Conservation (phyloP, 2,797 vertebrate genomes). For the Halcyon badia region DNA sequence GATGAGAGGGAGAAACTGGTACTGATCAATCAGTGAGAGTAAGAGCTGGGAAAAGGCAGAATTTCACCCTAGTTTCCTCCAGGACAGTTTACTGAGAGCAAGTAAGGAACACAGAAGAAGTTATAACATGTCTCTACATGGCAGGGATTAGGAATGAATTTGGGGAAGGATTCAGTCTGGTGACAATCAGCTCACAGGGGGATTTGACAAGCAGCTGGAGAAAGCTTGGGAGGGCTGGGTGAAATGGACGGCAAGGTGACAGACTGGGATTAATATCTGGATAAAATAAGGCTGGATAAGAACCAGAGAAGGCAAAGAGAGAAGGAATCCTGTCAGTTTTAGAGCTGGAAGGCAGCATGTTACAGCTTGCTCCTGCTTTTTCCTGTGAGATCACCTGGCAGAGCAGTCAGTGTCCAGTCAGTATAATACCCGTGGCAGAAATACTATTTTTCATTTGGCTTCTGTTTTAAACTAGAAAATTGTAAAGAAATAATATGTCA, state of each 20-base stretch:
- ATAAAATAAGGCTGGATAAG: not conserved
- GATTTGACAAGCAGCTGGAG: not conserved
- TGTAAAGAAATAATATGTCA: not conserved
- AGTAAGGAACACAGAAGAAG: not conserved
- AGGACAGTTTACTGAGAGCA: not conserved
- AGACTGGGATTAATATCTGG: not conserved
- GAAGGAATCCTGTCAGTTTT: not conserved
- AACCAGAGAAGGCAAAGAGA: not conserved
- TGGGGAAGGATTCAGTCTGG: not conserved
- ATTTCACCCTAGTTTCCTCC: not conserved
- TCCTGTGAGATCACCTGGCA: not conserved
- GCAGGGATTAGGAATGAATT: not conserved
- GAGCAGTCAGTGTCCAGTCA: not conserved
- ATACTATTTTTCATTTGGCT: not conserved
- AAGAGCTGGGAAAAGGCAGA: not conserved
- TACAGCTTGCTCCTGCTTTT: not conserved
- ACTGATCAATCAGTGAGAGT: not conserved
- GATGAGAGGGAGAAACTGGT: not conserved
- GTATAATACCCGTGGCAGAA: not conserved
- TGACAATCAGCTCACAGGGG: not conserved
- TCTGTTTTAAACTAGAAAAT: not conserved
- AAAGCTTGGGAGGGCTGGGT: not conserved
- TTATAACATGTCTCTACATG: not conserved
- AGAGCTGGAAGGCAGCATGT: accelerated
- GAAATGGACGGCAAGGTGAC: not conserved